Evolutionary conservation across 1,140 invertebrate species (phyloP).

Genomic region (Triops cancriformis): DNA sequence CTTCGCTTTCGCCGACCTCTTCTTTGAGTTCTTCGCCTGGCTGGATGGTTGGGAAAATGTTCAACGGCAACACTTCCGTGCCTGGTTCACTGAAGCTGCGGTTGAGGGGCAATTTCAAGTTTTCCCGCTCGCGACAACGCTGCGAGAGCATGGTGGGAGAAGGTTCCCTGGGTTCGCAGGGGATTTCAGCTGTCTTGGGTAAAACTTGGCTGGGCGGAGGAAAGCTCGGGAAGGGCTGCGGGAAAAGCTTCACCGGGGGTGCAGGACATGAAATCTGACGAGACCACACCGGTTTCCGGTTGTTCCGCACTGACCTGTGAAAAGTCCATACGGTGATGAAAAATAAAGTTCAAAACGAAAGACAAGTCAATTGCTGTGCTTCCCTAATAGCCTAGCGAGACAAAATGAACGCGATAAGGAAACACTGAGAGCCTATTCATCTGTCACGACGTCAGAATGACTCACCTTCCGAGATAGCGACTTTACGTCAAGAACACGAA

Average conservation of each 20-base stretch:
- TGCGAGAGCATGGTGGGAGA: not conserved
- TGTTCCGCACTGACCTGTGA: not conserved
- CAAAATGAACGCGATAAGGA: not conserved
- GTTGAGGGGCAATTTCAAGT: conserved; percentile 50
- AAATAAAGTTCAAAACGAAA: not conserved
- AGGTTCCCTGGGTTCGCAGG: not conserved
- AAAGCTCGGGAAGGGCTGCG: not conserved
- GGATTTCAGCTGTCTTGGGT: not conserved
- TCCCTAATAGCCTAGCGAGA: too few relatives aligned
- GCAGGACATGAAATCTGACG: conserved; percentile 1
- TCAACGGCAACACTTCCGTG: conserved; percentile 35
- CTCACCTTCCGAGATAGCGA: not conserved
- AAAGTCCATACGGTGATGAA: not conserved
- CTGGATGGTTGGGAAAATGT: not conserved
- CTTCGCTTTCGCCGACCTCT: not conserved
- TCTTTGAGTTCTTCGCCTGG: not conserved
- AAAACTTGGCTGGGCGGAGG: not conserved
- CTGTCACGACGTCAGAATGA: not conserved
- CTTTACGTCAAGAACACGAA: not conserved
- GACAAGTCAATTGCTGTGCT: not conserved
- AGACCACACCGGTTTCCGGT: not conserved
- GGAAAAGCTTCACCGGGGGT: not conserved
- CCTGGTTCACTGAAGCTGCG: conserved; percentile 53
- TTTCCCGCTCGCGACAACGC: conserved; percentile 39
- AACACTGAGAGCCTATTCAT: not conserved